A percentile compares a stretch with the other conserved stretches of the same genome.
phyloP scores from a whole-genome alignment of 2,113 vertebrate species.

The Narcine bancroftii region DNA sequence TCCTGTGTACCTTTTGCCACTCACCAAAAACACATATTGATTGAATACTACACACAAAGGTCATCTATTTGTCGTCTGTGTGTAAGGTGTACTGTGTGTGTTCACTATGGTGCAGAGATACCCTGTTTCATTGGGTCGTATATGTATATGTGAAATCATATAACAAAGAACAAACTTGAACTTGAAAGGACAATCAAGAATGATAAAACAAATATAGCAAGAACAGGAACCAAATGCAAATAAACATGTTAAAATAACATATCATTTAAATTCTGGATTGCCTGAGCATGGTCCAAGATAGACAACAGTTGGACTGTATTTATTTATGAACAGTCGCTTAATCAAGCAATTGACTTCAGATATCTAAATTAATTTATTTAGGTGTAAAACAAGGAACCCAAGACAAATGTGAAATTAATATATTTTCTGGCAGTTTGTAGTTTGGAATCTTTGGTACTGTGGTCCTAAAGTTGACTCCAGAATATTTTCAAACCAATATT shows the following conservation, averaged over 20 bases:
- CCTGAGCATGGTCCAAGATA: background rate
- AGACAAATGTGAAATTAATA: background rate
- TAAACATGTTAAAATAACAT: background rate
- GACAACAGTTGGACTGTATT: background rate
- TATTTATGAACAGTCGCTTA: background rate
- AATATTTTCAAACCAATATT: background rate
- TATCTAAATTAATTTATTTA: background rate
- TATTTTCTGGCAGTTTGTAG: background rate
- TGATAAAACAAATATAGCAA: background rate
- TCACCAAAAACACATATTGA: background rate
- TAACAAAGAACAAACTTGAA: too few species aligned
- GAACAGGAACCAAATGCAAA: background rate
- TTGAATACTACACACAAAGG: background rate
- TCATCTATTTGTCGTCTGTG: too few species aligned
- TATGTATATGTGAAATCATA: too few species aligned
- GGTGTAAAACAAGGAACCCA: background rate
- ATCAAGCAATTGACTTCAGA: background rate
- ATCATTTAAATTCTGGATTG: constrained; percentile 3
- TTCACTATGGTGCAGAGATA: too few species aligned
- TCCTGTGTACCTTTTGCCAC: background rate
- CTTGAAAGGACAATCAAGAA: background rate
- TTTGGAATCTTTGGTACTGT: background rate
- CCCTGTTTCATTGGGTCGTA: too few species aligned
- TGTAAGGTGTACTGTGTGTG: too few species aligned
- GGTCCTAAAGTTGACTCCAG: background rate